These are phyloP conservation scores for Ectropis grisescens DNA, from an alignment of 1,140 invertebrate species.

Conservation along the genomic window DNA sequence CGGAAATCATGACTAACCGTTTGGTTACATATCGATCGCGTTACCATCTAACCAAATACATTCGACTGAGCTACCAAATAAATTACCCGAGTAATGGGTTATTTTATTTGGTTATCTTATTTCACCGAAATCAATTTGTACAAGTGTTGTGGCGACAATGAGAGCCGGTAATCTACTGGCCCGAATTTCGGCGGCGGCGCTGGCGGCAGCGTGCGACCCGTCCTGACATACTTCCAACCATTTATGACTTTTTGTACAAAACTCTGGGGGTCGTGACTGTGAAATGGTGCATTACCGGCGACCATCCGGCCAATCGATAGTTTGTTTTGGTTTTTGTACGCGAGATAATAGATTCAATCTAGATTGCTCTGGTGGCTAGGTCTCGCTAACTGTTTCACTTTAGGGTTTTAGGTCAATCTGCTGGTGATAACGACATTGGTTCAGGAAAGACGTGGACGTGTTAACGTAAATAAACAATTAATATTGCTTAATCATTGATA, in stretches of 20 bases:
- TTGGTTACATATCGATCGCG: too few species aligned
- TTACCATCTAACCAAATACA: too few species aligned
- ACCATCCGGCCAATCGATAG: constrained; percentile 27
- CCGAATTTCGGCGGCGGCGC: constrained; percentile 41
- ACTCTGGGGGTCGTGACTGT: constrained; percentile 52
- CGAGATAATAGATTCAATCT: constrained; percentile 32
- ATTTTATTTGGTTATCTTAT: constrained; percentile 12
- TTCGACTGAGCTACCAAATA: too few species aligned
- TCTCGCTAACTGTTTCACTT: constrained; percentile 8
- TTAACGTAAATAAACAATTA: too few species aligned
- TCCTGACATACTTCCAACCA: constrained; percentile 42
- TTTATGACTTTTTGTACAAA: constrained; percentile 46
- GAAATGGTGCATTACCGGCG: constrained; percentile 50
- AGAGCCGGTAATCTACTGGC: constrained; percentile 21
- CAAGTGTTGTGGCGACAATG: constrained; percentile 17
- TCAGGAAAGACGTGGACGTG: too few species aligned
- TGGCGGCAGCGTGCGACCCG: constrained; percentile 42
- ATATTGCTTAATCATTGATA: too few species aligned
- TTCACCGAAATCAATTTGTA: constrained; percentile 29
- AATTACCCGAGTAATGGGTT: too few species aligned
- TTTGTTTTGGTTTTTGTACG: constrained; percentile 33
- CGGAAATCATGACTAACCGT: too few species aligned
- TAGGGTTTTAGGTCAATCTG: constrained; percentile 24
- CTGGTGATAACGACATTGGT: constrained; percentile 18
- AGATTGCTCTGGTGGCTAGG: neutral